Conservation (phyloP, 2,888 invertebrate genomes). For the Scrobipalpa costella region DNA sequence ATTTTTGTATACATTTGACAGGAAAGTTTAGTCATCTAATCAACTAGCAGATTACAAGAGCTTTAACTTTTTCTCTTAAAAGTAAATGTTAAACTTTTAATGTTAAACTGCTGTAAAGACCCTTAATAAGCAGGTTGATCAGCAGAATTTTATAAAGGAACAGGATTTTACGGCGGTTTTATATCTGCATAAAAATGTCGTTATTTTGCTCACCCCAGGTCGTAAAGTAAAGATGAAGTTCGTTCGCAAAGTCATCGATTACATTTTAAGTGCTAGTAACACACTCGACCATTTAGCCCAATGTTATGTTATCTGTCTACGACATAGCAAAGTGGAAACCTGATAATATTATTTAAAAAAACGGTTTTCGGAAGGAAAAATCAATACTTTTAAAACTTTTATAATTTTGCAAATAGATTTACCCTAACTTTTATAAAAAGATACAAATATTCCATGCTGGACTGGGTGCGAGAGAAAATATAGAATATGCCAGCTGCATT, state of each 20-base stretch:
- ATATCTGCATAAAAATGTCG: conserved; percentile 14
- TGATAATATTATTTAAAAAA: no score
- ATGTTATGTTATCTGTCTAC: neutral
- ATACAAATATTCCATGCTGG: no score
- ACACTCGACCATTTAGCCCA: neutral
- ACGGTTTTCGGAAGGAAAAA: no score
- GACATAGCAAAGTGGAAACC: neutral
- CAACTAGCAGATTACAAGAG: no score
- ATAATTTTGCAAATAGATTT: no score
- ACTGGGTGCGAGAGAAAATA: no score
- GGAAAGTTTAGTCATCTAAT: no score
- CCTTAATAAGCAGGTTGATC: neutral
- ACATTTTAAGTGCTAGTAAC: neutral
- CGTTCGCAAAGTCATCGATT: neutral
- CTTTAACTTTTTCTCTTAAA: no score
- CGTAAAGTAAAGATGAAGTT: neutral
- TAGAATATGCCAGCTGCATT: no score
- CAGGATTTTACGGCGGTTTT: neutral
- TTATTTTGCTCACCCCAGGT: neutral
- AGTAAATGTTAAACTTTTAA: neutral
- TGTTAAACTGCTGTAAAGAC: neutral
- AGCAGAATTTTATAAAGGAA: neutral
- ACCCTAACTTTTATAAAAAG: no score
- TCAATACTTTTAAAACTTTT: no score
- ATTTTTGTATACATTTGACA: no score